Evolutionary conservation across 2,797 vertebrate species (phyloP), one percentile per base, ranked within the genome.

Genomic region (Choloepus didactylus): DNA sequence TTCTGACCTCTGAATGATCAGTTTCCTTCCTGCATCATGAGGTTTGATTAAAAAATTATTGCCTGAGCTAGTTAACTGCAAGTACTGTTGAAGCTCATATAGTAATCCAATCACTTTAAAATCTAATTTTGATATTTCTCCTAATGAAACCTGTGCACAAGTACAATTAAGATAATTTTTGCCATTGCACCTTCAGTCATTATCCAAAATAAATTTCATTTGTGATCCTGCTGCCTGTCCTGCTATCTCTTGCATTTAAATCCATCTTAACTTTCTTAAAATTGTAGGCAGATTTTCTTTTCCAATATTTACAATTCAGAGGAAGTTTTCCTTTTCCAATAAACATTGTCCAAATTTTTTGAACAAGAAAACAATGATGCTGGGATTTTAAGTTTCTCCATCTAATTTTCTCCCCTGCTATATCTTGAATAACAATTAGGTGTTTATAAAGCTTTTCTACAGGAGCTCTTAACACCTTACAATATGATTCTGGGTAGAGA

Each of bases 41-140:
- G 19, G 75, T 96, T 95, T 96, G 95, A 96, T 96, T 94, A 93
- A 96, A 94, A 96, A 89, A 84, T 91, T 94, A 93, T 91, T 97
- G 64, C 69, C 92, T 76, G 69, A 83, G 54, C 66, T 96, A 67
- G 90, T 92, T 96, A 88, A 46, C 79, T 92, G 46, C 54, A 80
- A 94, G 81, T 82, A 67, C 64, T 76, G 95, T 94, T 80, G 84
- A 89, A 93, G 66, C 62, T 94, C 84, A 89, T 96, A 95, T 95
- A 95, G 81, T 80, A 96, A 95, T 95, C 29, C 89, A 92, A 89
- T 95, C 49, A 95, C 60, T 96, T 96, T 84, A 66, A 83, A 93
- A 96, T 94, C 92, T 93, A 95, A 96, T 94, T 95, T 97, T 75
- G 59, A 89, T 94, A 94, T 96, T 95, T 97, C 87, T 95, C 25